These are phyloP conservation scores for Arctopsyche grandis DNA, from an alignment of 1,140 invertebrate species.

Conservation along the genomic window DNA sequence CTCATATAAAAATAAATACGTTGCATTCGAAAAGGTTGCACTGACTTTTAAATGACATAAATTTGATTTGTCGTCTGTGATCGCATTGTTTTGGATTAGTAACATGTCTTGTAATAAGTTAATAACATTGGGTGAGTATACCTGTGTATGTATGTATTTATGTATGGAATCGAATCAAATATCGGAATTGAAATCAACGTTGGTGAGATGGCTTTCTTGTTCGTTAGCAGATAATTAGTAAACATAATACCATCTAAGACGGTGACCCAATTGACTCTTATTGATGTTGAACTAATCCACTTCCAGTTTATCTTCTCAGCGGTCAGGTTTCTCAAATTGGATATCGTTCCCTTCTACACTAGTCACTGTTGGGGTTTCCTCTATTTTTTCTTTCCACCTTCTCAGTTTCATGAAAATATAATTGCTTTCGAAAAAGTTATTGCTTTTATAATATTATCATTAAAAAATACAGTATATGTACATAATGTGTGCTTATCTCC, in stretches of 20 bases:
- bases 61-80: no score
- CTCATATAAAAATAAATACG: neutral
- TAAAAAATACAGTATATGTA: neutral
- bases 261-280: conserved; percentile 16
- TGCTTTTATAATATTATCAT: neutral
- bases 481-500: neutral
- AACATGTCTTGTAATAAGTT: no score
- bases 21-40: neutral
- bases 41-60: neutral
- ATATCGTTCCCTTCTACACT: neutral
- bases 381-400: neutral
- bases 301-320: neutral
- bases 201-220: neutral
- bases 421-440: neutral
- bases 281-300: conserved; percentile 23
- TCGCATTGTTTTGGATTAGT: no score
- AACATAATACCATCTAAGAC: neutral
- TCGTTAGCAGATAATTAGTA: neutral
- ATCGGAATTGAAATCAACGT: neutral
- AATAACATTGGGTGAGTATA: no score
- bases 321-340: conserved; percentile 24
- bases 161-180: neutral
- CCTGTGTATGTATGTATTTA: no score
- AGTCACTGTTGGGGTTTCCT: neutral
- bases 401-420: neutral